Conservation (phyloP, 2,888 invertebrate genomes). For the Hemaris fuciformis region DNA sequence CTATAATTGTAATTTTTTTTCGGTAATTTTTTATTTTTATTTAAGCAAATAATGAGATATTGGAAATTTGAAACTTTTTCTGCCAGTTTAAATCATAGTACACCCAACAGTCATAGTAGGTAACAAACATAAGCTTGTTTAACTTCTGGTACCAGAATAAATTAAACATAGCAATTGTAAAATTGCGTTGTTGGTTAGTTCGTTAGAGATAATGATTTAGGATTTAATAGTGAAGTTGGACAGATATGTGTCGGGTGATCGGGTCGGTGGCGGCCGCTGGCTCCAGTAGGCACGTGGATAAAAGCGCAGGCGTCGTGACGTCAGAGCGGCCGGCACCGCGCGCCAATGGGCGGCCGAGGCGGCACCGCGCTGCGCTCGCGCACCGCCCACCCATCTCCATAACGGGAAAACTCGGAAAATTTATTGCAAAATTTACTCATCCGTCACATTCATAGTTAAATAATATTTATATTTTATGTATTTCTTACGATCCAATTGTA, state of each 20-base stretch:
- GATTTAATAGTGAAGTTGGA: background rate
- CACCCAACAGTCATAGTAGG: no score
- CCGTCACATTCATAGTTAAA: background rate
- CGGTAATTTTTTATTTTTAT: no score
- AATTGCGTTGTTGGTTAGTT: no score
- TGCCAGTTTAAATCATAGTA: no score
- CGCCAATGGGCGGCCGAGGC: constrained; percentile 69
- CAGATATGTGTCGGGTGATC: background rate
- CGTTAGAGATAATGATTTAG: background rate
- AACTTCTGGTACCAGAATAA: no score
- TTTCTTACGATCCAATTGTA: background rate
- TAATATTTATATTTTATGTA: background rate
- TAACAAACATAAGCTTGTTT: no score
- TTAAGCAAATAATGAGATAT: no score
- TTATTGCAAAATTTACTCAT: constrained; percentile 9
- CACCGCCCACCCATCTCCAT: constrained; percentile 62
- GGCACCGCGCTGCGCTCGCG: constrained; percentile 58
- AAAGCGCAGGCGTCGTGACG: constrained; percentile 63
- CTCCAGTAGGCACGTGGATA: constrained; percentile 52
- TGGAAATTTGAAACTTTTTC: no score
- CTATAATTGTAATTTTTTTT: no score
- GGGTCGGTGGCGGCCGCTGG: background rate
- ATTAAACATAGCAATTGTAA: no score
- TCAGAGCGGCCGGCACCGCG: constrained; percentile 66
- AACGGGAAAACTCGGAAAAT: constrained; percentile 68